A percentile compares a stretch with the other conserved stretches of the same genome.
Conservation (phyloP, 1,140 invertebrate species). For the Coelopa frigida region DNA sequence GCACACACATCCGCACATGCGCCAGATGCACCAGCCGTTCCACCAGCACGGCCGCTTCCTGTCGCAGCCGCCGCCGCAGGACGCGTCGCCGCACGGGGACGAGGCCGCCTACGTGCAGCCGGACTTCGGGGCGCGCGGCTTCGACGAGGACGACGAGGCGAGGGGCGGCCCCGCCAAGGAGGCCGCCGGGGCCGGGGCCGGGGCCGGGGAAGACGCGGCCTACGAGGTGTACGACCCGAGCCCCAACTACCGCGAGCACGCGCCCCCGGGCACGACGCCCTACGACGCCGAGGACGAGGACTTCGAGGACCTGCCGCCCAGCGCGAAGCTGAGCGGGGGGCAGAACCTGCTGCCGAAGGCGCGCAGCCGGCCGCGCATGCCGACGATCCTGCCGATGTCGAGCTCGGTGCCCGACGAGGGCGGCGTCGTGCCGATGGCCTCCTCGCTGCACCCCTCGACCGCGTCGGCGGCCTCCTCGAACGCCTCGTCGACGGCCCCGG, state of each 20-base stretch:
- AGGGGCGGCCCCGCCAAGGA: not conserved
- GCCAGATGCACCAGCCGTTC: conserved; percentile 5
- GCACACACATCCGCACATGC: conserved; percentile 7
- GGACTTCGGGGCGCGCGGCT: conserved; percentile 15
- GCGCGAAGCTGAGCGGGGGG: conserved; percentile 22
- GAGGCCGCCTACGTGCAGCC: conserved; percentile 27
- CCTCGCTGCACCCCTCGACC: conserved; percentile 33
- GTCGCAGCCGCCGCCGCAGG: conserved; percentile 15
- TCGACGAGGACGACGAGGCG: not conserved
- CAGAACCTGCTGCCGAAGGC: conserved; percentile 27
- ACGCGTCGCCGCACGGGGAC: conserved; percentile 14
- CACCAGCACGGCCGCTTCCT: not conserved
- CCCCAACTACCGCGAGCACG: conserved; percentile 25
- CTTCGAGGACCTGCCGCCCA: conserved; percentile 17
- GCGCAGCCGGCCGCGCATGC: conserved; percentile 12
- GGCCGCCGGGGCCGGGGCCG: not conserved
- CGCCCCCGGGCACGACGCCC: not conserved
- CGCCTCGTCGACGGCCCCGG: conserved; percentile 21
- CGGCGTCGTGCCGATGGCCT: conserved; percentile 2
- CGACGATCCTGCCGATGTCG: conserved; percentile 33
- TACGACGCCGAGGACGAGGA: conserved; percentile 14
- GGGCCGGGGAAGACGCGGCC: conserved; percentile 19
- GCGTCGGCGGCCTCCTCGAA: conserved; percentile 37
- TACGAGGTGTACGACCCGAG: conserved; percentile 39
- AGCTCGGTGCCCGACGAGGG: conserved; percentile 37